These are phyloP conservation scores for Drosophila subsilvestris DNA, from an alignment of 2,888 invertebrate genomes.

Conservation along the genomic window DNA sequence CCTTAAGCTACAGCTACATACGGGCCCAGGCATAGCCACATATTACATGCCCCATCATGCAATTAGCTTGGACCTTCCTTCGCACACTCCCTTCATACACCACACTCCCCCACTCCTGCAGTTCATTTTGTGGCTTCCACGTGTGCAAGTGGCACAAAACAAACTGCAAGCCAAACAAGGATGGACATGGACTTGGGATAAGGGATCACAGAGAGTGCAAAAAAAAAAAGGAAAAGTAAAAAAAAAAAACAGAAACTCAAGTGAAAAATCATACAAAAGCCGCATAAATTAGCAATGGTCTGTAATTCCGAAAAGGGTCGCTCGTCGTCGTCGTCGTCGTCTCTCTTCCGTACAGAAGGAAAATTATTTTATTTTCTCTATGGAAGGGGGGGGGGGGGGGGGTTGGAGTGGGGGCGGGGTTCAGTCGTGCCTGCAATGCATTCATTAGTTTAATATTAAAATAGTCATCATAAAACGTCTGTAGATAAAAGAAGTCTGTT, in stretches of 20 bases:
- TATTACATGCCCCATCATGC: slow-evolving; percentile 40
- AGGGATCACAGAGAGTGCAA: not conserved
- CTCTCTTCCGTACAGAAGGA: slow-evolving; percentile 15
- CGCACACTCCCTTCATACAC: not conserved
- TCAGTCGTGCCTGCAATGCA: slow-evolving; percentile 71
- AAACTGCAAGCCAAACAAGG: slow-evolving; percentile 27
- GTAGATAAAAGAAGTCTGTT: slow-evolving; percentile 62
- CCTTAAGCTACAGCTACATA: slow-evolving; percentile 29
- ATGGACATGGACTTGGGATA: slow-evolving; percentile 15
- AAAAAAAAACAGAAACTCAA: slow-evolving; percentile 37
- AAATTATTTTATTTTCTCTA: slow-evolving; percentile 44
- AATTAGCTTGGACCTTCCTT: slow-evolving; percentile 41
- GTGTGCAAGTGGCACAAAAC: slow-evolving; percentile 10
- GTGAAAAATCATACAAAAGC: slow-evolving; percentile 71
- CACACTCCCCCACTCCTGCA: not conserved
- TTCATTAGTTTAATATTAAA: slow-evolving; percentile 78
- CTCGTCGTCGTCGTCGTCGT: slow-evolving; percentile 13
- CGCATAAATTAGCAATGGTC: slow-evolving; percentile 80
- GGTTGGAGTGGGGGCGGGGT: slow-evolving; percentile 41
- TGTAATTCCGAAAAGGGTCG: slow-evolving; percentile 76
- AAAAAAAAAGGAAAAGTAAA: slow-evolving; percentile 26
- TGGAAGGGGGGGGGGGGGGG: slow-evolving; percentile 21
- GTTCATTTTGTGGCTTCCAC: slow-evolving; percentile 1
- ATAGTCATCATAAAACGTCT: slow-evolving; percentile 75
- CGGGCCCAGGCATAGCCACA: not conserved